Base-by-base conservation (phyloP, 2,113 vertebrate genomes). In the Tricholaema leucomelas region DNA sequence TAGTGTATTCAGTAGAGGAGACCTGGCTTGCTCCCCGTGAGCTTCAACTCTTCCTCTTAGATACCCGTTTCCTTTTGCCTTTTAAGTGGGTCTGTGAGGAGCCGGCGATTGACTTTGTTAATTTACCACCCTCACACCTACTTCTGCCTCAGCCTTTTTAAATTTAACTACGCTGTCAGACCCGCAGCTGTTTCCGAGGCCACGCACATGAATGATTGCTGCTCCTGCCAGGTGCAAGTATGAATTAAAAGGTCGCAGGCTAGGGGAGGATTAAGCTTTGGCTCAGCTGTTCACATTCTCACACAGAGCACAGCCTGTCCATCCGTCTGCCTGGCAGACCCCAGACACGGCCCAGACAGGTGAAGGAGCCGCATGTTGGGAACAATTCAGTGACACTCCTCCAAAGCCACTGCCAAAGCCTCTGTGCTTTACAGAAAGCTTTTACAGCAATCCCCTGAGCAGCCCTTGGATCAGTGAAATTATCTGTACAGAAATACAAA, bases 271-370 rank as follows among this genome's bases (percentile, higher is more conserved):
- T 89, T 76, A 93, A 70, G 85, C 95, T 69, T 88, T 93, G 88
- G 93, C 79, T 94, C 86, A 77, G 95, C 92, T 96, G 91, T 96
- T 92, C 74, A 54, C 90, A 64, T 91, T 90, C 94, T 94, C 85
- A 87, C 88, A 48, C 78, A 54, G 58, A 75, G 67, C 94, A 85
- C 8, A 0, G 74, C 8, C 86, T 5, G 4, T 85, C 91, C n/a
- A 5, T 71, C 88, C 20, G 2, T 86, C 93, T 12, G 15, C 61
- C 95, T 1, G 9, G 46, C 95, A 79, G 66, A 71, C 31, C 12
- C 2, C 72, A 27, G 66, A 3, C 87, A 28, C 15, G 1, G 54
- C 6, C 27, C 84, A 31, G 82, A 71, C 82, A 87, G 91, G 85
- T 91, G 85, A 90, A 90, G 58, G 82, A 69, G 93, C 73, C 64